Evolutionary conservation across 1,140 invertebrate genomes (phyloP), one percentile per base, ranked within the genome.

Genomic region (Sesamia nonagrioides): DNA sequence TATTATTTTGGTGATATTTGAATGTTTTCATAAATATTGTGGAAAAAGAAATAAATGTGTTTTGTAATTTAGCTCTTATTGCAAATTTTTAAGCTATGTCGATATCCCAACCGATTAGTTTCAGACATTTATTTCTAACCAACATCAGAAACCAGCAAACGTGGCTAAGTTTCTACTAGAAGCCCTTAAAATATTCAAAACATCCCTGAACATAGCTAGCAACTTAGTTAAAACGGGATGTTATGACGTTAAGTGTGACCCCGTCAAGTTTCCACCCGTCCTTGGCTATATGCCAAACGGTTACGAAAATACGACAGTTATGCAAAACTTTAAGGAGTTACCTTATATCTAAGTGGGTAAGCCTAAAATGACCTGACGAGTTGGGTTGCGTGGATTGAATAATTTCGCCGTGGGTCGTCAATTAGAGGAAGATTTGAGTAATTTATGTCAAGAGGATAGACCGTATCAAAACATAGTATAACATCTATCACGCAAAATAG

Each of bases 251-350:
- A 68, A 71, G 48, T 71, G 33, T 54, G 68, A 71, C 68, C 48
- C 48, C 45, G 42, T 71, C 48, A 37, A 71, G 68, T 71, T 66
- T 42, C 37, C 37, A 42, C 33, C 61, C 68, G 33, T 8, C 68
- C 68, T 52, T 71, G 50, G 68, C 68, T 11, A 35, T 17, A 9
- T 18, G 68, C 68, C 68, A 71, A 54, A 15, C 8, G 1, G 45
- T 35, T 6, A 21, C 27, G 68, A 48, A 71, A 71, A 71, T 71
- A 71, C 68, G 33, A 45, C 18, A 21, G 50, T 71, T 71, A 71
- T 71, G 68, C 50, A 71, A 71, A 71, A 52, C 21, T 71, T 48
- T 48, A 69, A 69, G 42, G 66, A 37, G 45, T 48, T 45, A 71
- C 48, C 68, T 54, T 54, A 69, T 54, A 69, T 42, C 9, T 71